Percentiles rank a stretch among this genome's conserved stretches.
phyloP scores from a whole-genome alignment of 2,888 invertebrate genomes.

The Pelosia muscerda region DNA sequence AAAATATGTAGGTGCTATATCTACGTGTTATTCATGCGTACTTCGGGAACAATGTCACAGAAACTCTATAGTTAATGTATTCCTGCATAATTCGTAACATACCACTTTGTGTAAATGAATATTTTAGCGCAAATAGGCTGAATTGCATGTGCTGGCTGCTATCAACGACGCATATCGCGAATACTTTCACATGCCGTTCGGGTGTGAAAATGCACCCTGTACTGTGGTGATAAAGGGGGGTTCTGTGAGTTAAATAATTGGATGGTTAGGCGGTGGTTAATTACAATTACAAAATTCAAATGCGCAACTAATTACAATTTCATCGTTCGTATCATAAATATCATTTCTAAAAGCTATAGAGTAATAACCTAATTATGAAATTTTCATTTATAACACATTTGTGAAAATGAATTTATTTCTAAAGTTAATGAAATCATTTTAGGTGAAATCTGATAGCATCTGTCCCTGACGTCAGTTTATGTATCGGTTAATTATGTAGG shows the following conservation, averaged over 20 bases:
- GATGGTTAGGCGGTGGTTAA: too few species aligned
- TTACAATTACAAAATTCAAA: too few species aligned
- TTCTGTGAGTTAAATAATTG: too few species aligned
- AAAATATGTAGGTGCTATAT: too few species aligned
- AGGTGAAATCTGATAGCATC: too few species aligned
- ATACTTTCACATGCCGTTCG: neutral
- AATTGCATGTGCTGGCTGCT: neutral
- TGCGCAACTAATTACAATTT: too few species aligned
- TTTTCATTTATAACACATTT: neutral
- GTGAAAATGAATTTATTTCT: too few species aligned
- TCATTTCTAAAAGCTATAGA: too few species aligned
- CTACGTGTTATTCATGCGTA: too few species aligned
- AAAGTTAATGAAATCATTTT: too few species aligned
- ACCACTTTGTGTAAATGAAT: neutral
- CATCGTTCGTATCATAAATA: too few species aligned
- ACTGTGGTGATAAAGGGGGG: neutral
- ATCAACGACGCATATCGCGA: neutral
- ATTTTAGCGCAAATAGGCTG: neutral
- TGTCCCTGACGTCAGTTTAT: too few species aligned
- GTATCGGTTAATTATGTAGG: neutral
- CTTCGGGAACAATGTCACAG: neutral
- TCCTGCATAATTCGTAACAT: neutral
- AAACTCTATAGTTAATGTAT: neutral
- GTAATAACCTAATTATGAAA: neutral
- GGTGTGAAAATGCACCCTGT: neutral